A percentile compares a stretch with the other conserved stretches of the same genome.
Evolutionary conservation across 2,113 vertebrate genomes (phyloP).

Genomic region (Alethe castanea): DNA sequence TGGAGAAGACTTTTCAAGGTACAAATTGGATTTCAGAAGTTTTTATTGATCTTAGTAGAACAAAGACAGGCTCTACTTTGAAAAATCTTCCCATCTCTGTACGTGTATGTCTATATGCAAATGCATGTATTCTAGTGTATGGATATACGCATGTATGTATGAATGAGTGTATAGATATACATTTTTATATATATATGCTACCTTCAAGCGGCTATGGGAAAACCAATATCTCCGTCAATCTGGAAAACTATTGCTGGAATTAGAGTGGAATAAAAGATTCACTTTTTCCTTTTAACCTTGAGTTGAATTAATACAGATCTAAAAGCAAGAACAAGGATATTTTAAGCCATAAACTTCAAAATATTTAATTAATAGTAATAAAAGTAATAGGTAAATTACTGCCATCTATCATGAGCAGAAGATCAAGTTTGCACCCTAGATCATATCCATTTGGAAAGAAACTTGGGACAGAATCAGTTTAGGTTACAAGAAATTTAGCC

Average conservation of each 20-base stretch:
- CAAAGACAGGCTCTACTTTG: not conserved
- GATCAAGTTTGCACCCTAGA: not conserved
- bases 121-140: not conserved
- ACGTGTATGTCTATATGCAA: not conserved
- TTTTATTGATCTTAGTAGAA: not conserved
- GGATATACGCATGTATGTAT: not conserved
- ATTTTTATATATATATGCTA: not conserved
- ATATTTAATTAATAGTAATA: conserved; percentile 2
- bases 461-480: not conserved
- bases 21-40: not conserved
- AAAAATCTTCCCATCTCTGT: not conserved
- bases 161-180: rapidly evolving
- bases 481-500: not conserved
- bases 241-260: conserved; percentile 27
- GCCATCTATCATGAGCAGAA: not conserved
- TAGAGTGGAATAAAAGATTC: not conserved
- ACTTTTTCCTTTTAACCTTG: conserved; percentile 35
- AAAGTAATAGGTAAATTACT: conserved; percentile 42
- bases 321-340: conserved; percentile 60
- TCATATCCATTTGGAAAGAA: conserved; percentile 13
- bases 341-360: conserved; percentile 26
- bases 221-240: conserved; percentile 14
- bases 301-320: not conserved
- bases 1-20: not conserved
- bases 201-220: not conserved